Conservation (phyloP, 2,888 invertebrate species). For the Oscheius onirici region DNA sequence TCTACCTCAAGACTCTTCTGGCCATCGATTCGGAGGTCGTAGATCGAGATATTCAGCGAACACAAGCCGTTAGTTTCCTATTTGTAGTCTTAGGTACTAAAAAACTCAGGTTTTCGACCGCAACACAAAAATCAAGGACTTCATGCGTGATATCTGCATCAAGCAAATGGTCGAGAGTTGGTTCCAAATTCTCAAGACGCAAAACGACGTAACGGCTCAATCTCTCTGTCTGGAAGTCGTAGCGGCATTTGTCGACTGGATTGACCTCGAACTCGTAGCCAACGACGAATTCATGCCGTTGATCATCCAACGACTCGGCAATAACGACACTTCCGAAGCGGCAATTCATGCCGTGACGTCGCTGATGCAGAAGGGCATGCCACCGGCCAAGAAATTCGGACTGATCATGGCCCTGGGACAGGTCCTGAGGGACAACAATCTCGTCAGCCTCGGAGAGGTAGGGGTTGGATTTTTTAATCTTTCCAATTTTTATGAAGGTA, state of each 20-base stretch:
- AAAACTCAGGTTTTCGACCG: slow-evolving; percentile 73
- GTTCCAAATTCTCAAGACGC: slow-evolving; percentile 74
- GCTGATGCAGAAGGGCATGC: slow-evolving; percentile 77
- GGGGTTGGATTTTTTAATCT: too few species aligned
- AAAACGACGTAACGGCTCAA: slow-evolving; percentile 38
- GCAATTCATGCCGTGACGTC: slow-evolving; percentile 76
- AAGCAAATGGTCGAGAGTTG: slow-evolving; percentile 75
- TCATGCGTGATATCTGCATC: slow-evolving; percentile 76
- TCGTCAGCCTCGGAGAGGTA: slow-evolving; percentile 47
- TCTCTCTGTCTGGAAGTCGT: slow-evolving; percentile 75
- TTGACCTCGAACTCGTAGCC: slow-evolving; percentile 76
- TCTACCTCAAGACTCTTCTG: slow-evolving; percentile 75
- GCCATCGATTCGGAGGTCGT: slow-evolving; percentile 76
- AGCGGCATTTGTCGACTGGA: slow-evolving; percentile 77
- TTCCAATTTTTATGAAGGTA: too few species aligned
- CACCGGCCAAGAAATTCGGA: slow-evolving; percentile 75
- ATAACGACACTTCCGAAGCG: slow-evolving; percentile 57
- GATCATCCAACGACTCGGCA: slow-evolving; percentile 70
- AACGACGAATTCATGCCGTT: slow-evolving; percentile 76
- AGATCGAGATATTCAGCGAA: slow-evolving; percentile 74
- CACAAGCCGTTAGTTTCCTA: slow-evolving; percentile 65
- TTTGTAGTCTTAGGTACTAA: background rate
- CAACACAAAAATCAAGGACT: slow-evolving; percentile 76
- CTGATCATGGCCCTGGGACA: slow-evolving; percentile 66
- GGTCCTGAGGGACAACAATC: slow-evolving; percentile 41